Percentiles rank a stretch among this genome's conserved stretches.
Conservation (phyloP, 2,888 invertebrate species). For the Scaptomyza parva region DNA sequence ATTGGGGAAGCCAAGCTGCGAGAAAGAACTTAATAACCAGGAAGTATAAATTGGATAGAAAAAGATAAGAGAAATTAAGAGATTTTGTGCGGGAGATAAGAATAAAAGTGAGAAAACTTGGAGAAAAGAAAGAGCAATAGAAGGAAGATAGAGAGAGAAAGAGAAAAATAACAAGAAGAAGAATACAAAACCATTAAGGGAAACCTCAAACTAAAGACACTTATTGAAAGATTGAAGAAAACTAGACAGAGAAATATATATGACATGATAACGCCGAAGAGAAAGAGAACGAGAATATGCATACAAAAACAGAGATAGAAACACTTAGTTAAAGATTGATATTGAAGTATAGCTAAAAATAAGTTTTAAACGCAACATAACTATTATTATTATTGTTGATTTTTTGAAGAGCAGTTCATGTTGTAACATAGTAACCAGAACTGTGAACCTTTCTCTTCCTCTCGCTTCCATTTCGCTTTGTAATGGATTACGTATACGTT, state of each 20-base stretch:
- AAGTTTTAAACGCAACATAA: not conserved
- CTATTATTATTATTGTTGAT: not conserved
- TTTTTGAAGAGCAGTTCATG: not conserved
- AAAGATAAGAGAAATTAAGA: not conserved
- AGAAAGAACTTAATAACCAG: not conserved
- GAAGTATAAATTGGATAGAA: not conserved
- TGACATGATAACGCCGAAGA: too few relatives aligned
- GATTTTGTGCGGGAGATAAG: not conserved
- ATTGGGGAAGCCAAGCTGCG: not conserved
- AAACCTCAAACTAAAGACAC: too few relatives aligned
- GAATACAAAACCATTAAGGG: not conserved
- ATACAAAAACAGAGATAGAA: not conserved
- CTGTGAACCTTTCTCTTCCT: not conserved
- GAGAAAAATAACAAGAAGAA: not conserved
- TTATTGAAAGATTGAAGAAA: too few relatives aligned
- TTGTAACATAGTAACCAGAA: conserved; percentile 18
- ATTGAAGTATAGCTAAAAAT: not conserved
- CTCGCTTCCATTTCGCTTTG: not conserved
- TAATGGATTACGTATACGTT: conserved; percentile 49
- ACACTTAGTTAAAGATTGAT: not conserved
- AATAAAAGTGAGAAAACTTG: not conserved
- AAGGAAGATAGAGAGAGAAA: not conserved
- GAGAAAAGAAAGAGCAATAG: not conserved
- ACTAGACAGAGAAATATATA: too few relatives aligned
- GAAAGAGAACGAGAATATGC: too few relatives aligned